Base-by-base conservation (phyloP, 2,113 vertebrate species). In the Nyctereutes procyonoides region DNA sequence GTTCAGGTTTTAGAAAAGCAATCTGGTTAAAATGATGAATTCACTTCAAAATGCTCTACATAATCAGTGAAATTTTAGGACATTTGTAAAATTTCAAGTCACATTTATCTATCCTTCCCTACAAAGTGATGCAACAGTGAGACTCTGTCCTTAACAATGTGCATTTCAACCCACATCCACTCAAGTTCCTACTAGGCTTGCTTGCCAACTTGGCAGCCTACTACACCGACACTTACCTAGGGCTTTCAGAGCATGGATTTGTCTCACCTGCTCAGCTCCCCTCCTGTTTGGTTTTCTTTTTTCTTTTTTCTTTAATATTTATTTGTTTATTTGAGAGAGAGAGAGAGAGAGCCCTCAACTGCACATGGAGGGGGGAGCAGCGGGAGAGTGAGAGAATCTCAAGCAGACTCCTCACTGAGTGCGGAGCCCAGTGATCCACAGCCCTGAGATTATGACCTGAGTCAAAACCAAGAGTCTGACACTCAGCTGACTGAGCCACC, bases 21-120 rank as follows among this genome's bases (percentile, higher is more conserved):
- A 56, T 17, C 5, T 82, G 79, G 83, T 74, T 58, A 86, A 88
- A 97, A 77, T 56, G 93, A 83, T 11, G 10, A 30, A 69, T 53
- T 74, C 20, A 38, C 13, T 81, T 89, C 38, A 86, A 86, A 88
- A 81, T 20, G 1, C 1, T 77, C 15, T 89, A 48, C 32, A 14
- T 22, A 56, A 65, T 32, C 56, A 67, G 56, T 80, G 20, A 95
- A n/a, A 63, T 60, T 80, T 71, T 24, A 96, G 43, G 73, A 35
- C 28, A 69, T 58, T 30, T 38, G n/a, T 62, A 77, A 83, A 56
- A 89, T 65, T n/a, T 48, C 58, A 90, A 92, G 69, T 60, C 51
- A 55, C 24, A 83, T 13, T 13, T 91, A 43, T 24, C 71, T 55
- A 16, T 5, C 4, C 4, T 28, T 38, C 2, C 13, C 16, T 79